Evolutionary conservation across 2,888 invertebrate genomes (phyloP), one percentile per base, ranked within the genome.

Genomic region (Eristalinus sepulchralis): DNA sequence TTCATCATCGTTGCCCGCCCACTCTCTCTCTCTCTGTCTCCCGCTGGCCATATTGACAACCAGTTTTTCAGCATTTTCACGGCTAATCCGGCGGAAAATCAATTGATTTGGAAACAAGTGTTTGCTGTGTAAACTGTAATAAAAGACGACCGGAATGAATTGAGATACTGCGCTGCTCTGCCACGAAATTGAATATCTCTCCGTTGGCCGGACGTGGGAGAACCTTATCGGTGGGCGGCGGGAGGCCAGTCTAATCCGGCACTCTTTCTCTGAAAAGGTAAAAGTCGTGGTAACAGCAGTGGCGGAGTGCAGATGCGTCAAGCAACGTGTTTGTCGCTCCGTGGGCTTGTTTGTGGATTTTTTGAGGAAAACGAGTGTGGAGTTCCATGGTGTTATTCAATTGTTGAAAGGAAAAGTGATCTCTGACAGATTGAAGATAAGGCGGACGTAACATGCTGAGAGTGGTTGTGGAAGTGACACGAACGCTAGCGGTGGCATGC

Each of bases 341-440:
- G 31, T 10, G 31, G 39, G 17, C 11, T 10, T 27, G 47, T 55
- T 8, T 63, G 8, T 60, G 24, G 13, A 57, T 22, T 39, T 47
- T 17, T 13, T 5, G 39, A 4, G 71, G 59, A 31, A 55, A 68
- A 59, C 60, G 17, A 39, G 22, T 33, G 20, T 79, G 10, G 10
- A 70, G 53, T 34, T 34, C 4, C 34, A 27, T 36, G 39, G 57
- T 80, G 24, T 84, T 84, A 84, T 84, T 84, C 71, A 84, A 80
- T 84, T 84, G 70, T 63, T 76, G 75, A 80, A 84, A 84, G 84
- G 80, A 84, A 80, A 84, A 84, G 76, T 80, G 66, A 84, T 84
- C 76, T 67, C 62, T 22, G 11, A 64, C 20, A 39, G 66, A 70
- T 75, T 73, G 22, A 10, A 62, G 75, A 55, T 59, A 75, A 53